phyloP scores from a whole-genome alignment of 64 coral and sea anemone species.

The Montipora sp. region DNA sequence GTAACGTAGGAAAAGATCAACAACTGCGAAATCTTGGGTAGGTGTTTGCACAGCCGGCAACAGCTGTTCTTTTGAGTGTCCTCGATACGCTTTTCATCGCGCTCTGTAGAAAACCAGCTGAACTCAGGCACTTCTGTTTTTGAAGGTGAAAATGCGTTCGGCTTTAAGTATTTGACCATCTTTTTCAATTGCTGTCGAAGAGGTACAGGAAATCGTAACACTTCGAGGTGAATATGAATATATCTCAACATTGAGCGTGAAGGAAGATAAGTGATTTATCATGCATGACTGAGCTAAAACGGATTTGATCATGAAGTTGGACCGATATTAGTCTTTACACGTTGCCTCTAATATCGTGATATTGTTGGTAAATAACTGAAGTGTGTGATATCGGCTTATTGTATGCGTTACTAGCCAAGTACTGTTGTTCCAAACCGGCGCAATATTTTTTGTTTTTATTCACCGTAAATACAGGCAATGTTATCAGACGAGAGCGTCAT shows the following conservation, averaged over 20 bases:
- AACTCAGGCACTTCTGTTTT: not conserved
- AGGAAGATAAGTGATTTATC: conserved; percentile 40
- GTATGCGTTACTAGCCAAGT: conserved; percentile 18
- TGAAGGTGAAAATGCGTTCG: not conserved
- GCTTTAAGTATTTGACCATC: not conserved
- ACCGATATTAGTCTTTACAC: conserved; percentile 6
- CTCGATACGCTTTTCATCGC: not conserved
- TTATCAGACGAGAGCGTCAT: not conserved
- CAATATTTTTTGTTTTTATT: conserved; percentile 30
- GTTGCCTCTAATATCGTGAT: conserved; percentile 25
- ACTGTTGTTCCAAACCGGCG: not conserved
- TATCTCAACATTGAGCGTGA: not conserved
- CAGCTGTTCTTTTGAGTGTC: not conserved
- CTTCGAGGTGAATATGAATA: not conserved
- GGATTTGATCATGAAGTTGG: not conserved
- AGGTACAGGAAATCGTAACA: not conserved
- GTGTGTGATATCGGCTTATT: conserved; percentile 33
- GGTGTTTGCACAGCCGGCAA: not conserved
- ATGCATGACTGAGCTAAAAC: not conserved
- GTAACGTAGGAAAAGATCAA: not conserved
- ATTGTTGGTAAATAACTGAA: conserved; percentile 48
- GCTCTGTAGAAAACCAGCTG: not conserved
- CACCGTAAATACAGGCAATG: not conserved
- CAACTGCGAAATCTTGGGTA: not conserved
- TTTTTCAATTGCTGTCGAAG: not conserved